Conservation (phyloP, 2,113 vertebrate species). For the Oryctolagus cuniculus region mOryCun1.1 NC_091438.1:144920501-144921000, state of each 20-base stretch:
- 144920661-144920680: slow-evolving; percentile 9
- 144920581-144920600: background rate
- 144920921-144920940: slow-evolving; percentile 45
- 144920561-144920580: slow-evolving; percentile 21
- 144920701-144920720: slow-evolving; percentile 14
- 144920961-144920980: slow-evolving; percentile 24
- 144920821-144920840: background rate
- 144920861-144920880: slow-evolving; percentile 31
- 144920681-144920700: background rate
- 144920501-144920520: background rate
- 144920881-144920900: background rate
- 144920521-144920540: background rate
- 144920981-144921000: slow-evolving; percentile 49
- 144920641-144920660: background rate
- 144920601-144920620: slow-evolving; percentile 1
- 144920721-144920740: background rate
- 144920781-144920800: background rate
- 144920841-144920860: slow-evolving; percentile 50
- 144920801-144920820: background rate
- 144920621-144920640: background rate
- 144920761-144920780: background rate
- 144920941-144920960: background rate
- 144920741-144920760: background rate
- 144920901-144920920: slow-evolving; percentile 22
- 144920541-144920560: slow-evolving; percentile 5